A percentile compares a stretch with the other conserved stretches of the same genome.
phyloP scores from a whole-genome alignment of 1,140 invertebrate species.

The Hyles vespertilio region DNA sequence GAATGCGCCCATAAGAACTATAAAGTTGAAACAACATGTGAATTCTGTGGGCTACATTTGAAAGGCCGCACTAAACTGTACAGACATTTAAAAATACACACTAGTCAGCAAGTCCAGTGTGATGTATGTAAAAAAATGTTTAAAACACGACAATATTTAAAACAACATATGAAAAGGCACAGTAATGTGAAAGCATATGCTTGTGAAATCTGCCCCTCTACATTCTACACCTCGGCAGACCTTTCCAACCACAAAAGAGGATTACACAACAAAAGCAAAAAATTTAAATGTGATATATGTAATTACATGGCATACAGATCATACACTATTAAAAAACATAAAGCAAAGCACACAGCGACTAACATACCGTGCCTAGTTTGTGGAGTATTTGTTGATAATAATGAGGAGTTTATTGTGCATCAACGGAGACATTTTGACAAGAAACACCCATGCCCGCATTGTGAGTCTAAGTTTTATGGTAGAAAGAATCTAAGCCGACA shows the following conservation, averaged over 20 bases:
- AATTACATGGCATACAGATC: conserved; percentile 33
- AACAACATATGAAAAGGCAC: conserved; percentile 48
- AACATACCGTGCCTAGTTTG: conserved; percentile 47
- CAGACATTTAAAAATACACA: conserved; percentile 44
- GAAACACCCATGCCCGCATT: conserved; percentile 34
- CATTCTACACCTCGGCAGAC: conserved; percentile 47
- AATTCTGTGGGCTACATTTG: conserved; percentile 48
- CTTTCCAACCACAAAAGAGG: conserved; percentile 48
- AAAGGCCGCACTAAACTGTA: conserved; percentile 40
- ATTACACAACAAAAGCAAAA: conserved; percentile 35
- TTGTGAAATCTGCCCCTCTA: conserved; percentile 50
- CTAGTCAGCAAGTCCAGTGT: conserved; percentile 30
- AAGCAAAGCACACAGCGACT: conserved; percentile 35
- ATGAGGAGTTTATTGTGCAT: conserved; percentile 35
- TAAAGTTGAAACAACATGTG: conserved; percentile 42
- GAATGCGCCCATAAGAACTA: conserved; percentile 42
- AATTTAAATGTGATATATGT: conserved; percentile 46
- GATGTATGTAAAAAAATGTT: conserved; percentile 46
- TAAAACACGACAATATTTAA: conserved; percentile 22
- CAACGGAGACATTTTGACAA: conserved; percentile 39
- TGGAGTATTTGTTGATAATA: conserved; percentile 39
- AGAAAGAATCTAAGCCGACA: conserved; percentile 31
- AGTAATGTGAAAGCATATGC: conserved; percentile 40
- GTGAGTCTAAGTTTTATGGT: conserved; percentile 29
- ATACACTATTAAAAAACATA: conserved; percentile 33